Evolutionary conservation across 30 jellyfish, hydroid and myxozoan species (phyloP).

Genomic region (Chrysaora quinquecirrha): DNA sequence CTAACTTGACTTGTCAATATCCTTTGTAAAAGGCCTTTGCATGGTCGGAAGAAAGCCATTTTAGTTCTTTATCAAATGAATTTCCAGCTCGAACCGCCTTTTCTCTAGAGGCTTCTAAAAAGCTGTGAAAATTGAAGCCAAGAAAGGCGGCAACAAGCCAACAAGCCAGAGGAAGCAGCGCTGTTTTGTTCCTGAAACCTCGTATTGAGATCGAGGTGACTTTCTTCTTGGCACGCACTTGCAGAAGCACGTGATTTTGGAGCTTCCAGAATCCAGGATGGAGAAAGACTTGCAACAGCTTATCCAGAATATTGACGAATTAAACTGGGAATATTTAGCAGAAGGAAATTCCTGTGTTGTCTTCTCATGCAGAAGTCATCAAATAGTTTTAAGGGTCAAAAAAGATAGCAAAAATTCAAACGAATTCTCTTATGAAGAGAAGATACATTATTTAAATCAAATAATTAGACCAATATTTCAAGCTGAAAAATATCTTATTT

Average conservation of each 20-base stretch:
- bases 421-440: not conserved
- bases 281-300: not conserved
- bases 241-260: too few relatives aligned
- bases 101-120: too few relatives aligned
- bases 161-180: too few relatives aligned
- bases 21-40: not conserved
- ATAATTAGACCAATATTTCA: slow-evolving; percentile 27
- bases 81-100: too few relatives aligned
- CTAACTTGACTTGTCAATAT: not conserved
- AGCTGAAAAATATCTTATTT: slow-evolving; percentile 22
- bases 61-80: too few relatives aligned
- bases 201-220: too few relatives aligned
- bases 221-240: too few relatives aligned
- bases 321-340: slow-evolving; percentile 75
- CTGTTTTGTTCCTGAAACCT: too few relatives aligned
- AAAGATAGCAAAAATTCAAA: slow-evolving; percentile 19
- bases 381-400: slow-evolving; percentile 52
- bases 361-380: slow-evolving; percentile 14
- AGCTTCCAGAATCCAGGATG: too few relatives aligned
- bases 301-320: not conserved
- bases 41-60: slow-evolving; percentile 1
- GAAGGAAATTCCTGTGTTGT: slow-evolving; percentile 86
- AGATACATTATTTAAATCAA: not conserved
- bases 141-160: too few relatives aligned
- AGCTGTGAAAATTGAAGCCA: too few relatives aligned